Evolutionary conservation across 2,797 vertebrate species (phyloP).

Genomic region (Otus scops): DNA sequence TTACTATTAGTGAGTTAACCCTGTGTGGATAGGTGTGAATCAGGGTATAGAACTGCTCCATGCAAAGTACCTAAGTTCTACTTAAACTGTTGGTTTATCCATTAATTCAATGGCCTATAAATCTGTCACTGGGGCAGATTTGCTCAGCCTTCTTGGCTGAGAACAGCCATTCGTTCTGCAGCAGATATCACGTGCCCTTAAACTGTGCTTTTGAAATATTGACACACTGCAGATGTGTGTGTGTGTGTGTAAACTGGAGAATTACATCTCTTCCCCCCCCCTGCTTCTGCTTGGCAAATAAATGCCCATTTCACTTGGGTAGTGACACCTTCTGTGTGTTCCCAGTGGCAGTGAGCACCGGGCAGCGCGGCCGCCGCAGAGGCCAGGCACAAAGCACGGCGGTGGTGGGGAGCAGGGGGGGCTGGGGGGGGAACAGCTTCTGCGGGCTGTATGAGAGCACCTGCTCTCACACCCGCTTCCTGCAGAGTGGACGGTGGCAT

Average conservation of each 20-base stretch:
- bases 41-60: neutral
- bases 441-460: neutral
- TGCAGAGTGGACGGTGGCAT: neutral
- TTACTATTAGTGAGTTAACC: neutral
- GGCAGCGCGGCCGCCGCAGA: accelerated
- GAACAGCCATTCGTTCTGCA: neutral
- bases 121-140: neutral
- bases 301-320: neutral
- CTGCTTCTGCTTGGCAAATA: neutral
- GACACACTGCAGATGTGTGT: neutral
- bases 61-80: accelerated
- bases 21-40: neutral
- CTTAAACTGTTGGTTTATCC: neutral
- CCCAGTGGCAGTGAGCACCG: accelerated
- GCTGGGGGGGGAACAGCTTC: neutral
- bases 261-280: neutral
- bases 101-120: neutral
- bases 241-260: neutral
- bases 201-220: neutral
- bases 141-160: neutral
- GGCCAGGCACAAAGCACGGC: neutral
- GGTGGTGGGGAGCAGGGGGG: neutral
- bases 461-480: neutral
- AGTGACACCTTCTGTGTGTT: neutral
- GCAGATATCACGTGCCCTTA: neutral